Evolutionary conservation across 35 echinoderm and acorn worm genomes (phyloP), one percentile per base, ranked within the genome.

Genomic region (Ptychodera flava): DNA sequence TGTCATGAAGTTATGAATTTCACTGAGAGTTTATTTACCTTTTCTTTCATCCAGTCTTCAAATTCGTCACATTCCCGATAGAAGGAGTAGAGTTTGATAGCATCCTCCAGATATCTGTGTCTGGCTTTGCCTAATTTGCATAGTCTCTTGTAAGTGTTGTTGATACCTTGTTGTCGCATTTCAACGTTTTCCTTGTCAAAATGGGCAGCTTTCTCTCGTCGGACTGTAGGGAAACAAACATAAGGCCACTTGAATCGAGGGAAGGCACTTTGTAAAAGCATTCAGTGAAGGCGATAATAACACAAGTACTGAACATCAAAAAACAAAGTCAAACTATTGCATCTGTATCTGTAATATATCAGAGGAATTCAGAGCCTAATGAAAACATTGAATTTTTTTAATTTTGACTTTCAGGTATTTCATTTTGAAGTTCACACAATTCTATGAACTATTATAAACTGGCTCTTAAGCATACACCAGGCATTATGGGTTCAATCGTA

Each of bases 51-150:
- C 96, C 92, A 99, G 0, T 83, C 92, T 45, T 99, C 90, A 90
- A 99, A 99, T 29, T 99, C 96, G 90, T 99, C 93, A 90, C 96
- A 99, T 31, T 94, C 96, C 82, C 91, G 81, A 81, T 94, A 99
- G 80, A 99, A 99, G 0, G 88, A 90, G 45, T 94, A 99, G 0
- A 99, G 86, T 78, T 92, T 92, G 37, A 99, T 94, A 38, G 96
- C 93, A 90, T 99, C 96, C 36, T 89, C 81, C 34, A 99, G 80
- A 78, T 99, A 99, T 1, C 88, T 83, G 37, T 85, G 89, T 16
- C 96, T 88, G 32, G 93, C 90, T 31, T 78, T 31, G 38, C 90
- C 88, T 29, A 99, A 79, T 79, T 99, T 99, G 36, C 88, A 79
- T 28, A 99, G 85, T 38, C 96, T 88, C 79, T 81, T 86, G 82